A percentile compares a stretch with the other conserved stretches of the same genome.
phyloP scores from a whole-genome alignment of 2,888 invertebrate species.

The Sussaba pulchella region DNA sequence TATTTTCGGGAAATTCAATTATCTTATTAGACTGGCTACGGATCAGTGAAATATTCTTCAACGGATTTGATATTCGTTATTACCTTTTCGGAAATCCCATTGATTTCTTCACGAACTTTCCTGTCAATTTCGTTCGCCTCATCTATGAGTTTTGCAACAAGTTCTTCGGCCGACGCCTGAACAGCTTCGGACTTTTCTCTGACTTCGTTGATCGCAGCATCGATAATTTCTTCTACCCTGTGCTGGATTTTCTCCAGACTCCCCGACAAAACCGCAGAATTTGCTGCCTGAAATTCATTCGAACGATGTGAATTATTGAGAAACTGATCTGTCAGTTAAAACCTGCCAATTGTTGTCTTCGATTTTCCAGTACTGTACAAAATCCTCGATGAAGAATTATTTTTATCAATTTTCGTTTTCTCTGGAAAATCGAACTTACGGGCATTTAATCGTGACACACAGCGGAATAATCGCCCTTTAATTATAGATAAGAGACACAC shows the following conservation, averaged over 20 bases:
- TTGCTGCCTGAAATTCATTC: conserved; percentile 25
- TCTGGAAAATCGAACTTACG: background rate
- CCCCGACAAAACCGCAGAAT: conserved; percentile 15
- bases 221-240: conserved; percentile 55
- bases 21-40: background rate
- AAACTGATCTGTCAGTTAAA: too few species aligned
- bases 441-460: too few species aligned
- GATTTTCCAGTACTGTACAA: background rate
- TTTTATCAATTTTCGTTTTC: background rate
- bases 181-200: conserved; percentile 47
- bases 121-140: conserved; percentile 51
- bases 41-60: background rate
- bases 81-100: conserved; percentile 56
- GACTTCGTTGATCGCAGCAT: conserved; percentile 59
- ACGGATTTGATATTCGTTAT: background rate
- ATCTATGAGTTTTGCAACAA: conserved; percentile 41
- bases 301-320: background rate
- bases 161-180: conserved; percentile 51
- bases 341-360: too few species aligned
- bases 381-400: background rate
- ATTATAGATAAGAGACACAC: conserved; percentile 48
- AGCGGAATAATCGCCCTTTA: background rate
- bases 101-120: conserved; percentile 48
- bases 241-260: conserved; percentile 43
- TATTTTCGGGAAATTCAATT: background rate